phyloP scores from a whole-genome alignment of 2,888 invertebrate species.

The Tachina lurida region DNA sequence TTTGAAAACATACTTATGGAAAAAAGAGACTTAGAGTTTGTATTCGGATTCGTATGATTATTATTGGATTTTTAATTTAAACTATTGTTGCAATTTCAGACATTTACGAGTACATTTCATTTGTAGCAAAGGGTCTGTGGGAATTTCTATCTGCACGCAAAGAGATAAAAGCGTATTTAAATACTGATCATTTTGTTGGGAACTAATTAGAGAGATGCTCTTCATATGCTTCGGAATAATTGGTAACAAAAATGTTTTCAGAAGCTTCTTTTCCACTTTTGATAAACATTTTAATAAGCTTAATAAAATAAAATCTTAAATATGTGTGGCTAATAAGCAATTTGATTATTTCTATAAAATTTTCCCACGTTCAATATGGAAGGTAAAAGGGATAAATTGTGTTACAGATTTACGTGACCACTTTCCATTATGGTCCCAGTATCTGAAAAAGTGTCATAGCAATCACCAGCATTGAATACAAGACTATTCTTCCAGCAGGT shows the following conservation, averaged over 20 bases:
- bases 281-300: background rate
- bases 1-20: conserved; percentile 14
- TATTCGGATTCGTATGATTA: conserved; percentile 14
- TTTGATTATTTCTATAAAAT: no score
- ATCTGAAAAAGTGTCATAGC: no score
- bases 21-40: conserved; percentile 13
- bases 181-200: conserved; percentile 22
- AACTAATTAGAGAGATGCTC: background rate
- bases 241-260: background rate
- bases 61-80: conserved; percentile 35
- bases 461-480: no score
- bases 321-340: no score
- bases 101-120: background rate
- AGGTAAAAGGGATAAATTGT: no score
- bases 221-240: background rate
- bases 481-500: no score
- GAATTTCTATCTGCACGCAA: background rate
- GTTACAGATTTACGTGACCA: no score
- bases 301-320: no score
- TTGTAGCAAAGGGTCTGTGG: background rate
- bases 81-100: background rate
- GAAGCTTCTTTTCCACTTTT: background rate
- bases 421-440: no score
- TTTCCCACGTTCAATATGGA: no score
- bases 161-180: background rate